Evolutionary conservation across 2,113 vertebrate genomes (phyloP).

Genomic region (Nematolebias whitei): DNA sequence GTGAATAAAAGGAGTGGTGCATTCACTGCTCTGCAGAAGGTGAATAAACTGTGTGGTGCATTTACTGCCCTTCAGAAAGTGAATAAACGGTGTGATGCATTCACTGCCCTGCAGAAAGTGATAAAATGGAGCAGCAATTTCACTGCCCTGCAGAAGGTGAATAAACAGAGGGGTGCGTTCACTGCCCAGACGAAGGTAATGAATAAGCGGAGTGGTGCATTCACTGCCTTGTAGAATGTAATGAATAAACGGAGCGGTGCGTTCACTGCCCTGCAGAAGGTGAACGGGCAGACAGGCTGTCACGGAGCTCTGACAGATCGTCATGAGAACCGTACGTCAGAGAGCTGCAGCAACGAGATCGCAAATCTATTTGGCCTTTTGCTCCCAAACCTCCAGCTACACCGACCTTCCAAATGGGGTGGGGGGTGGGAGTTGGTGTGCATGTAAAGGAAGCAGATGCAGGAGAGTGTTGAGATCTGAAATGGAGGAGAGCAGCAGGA

Average conservation of each 20-base stretch:
- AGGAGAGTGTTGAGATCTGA: constrained; percentile 9
- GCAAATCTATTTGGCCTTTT: constrained; percentile 72
- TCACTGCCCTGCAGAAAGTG: neutral
- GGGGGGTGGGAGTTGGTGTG: neutral
- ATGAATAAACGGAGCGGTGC: too few species aligned
- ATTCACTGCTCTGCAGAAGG: too few species aligned
- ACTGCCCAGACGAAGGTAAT: too few species aligned
- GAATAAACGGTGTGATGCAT: constrained; percentile 11
- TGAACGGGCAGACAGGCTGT: constrained; percentile 34
- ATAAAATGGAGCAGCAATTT: too few species aligned
- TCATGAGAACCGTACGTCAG: constrained; percentile 51
- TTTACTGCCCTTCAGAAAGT: too few species aligned
- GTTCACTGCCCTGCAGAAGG: constrained; percentile 23
- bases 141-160: too few species aligned
- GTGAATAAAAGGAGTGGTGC: too few species aligned
- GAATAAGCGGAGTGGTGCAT: too few species aligned
- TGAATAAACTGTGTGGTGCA: too few species aligned
- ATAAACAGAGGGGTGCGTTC: too few species aligned
- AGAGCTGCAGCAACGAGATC: too few species aligned
- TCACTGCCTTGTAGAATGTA: too few species aligned
- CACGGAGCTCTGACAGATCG: constrained; percentile 36
- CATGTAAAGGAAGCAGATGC: neutral
- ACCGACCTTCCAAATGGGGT: constrained; percentile 28
- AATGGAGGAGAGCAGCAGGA: neutral
- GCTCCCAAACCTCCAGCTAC: constrained; percentile 51